These are phyloP conservation scores for Pungitius pungitius DNA, from an alignment of 2,113 vertebrate species.

Conservation along the genomic window DNA sequence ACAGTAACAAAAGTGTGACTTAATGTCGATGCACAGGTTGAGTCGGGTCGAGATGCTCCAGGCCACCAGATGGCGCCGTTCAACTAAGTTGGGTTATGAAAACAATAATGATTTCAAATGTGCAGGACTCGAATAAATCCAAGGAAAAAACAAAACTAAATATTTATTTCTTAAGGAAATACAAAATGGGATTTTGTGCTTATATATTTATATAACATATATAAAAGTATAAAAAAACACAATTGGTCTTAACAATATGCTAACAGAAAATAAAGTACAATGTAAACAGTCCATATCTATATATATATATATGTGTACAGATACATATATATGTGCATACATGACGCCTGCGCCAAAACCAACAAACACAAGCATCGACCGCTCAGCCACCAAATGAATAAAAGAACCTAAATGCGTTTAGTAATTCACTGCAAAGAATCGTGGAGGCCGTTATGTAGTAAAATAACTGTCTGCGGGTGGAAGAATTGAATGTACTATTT, in stretches of 20 bases:
- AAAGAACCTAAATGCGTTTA: conserved; percentile 30
- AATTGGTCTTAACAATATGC: conserved; percentile 88
- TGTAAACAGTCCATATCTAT: conserved; percentile 89
- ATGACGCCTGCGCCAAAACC: conserved; percentile 94
- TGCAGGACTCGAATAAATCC: neutral
- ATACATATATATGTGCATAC: conserved; percentile 87
- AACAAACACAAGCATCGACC: conserved; percentile 22
- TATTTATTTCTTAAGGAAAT: conserved; percentile 88
- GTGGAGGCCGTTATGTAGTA: neutral
- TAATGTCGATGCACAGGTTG: neutral
- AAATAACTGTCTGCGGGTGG: conserved; percentile 30
- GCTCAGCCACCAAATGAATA: conserved; percentile 55
- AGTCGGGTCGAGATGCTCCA: conserved; percentile 5
- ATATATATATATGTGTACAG: conserved; percentile 32
- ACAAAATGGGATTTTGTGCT: conserved; percentile 90
- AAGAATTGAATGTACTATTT: conserved; percentile 7
- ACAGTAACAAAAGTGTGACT: neutral
- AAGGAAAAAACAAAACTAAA: conserved; percentile 68
- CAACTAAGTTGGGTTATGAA: neutral
- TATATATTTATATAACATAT: conserved; percentile 88
- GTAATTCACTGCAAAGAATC: conserved; percentile 10
- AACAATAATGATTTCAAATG: neutral
- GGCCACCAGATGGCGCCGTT: conserved; percentile 32
- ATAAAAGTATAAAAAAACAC: conserved; percentile 90
- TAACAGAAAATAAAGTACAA: conserved; percentile 84